These are phyloP conservation scores for Malurus leucopterus DNA, from an alignment of 2,797 vertebrate species.

Conservation along the genomic window DNA sequence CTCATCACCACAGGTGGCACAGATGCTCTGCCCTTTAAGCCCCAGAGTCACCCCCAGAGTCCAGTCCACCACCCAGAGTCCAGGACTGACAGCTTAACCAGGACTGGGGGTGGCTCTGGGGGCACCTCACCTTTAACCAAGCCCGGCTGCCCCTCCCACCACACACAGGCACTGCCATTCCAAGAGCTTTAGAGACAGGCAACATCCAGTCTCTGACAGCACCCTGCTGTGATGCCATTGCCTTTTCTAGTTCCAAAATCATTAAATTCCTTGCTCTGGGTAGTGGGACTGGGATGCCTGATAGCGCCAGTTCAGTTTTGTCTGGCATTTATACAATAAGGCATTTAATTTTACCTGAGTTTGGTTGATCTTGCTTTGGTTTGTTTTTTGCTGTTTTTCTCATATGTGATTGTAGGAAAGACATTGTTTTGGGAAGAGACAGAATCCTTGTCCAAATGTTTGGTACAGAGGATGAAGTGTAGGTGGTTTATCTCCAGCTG, in stretches of 20 bases:
- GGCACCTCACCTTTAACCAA: too few relatives aligned
- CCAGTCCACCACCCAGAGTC: too few relatives aligned
- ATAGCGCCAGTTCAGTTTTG: background rate
- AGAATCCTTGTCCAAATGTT: background rate
- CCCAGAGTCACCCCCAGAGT: too few relatives aligned
- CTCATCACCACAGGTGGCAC: too few relatives aligned
- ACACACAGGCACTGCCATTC: too few relatives aligned
- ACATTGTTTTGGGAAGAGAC: background rate
- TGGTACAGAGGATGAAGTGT: background rate
- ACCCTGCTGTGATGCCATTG: too few relatives aligned
- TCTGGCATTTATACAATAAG: background rate
- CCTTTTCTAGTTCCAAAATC: background rate
- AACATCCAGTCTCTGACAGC: too few relatives aligned
- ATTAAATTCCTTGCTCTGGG: background rate
- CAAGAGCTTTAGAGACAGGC: too few relatives aligned
- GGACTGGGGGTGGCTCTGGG: too few relatives aligned
- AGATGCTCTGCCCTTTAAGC: too few relatives aligned
- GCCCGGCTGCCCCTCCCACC: too few relatives aligned
- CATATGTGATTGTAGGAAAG: background rate
- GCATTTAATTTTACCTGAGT: background rate
- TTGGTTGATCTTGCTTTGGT: background rate
- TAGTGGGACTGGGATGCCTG: background rate
- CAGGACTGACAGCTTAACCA: too few relatives aligned
- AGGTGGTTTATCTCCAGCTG: conserved; percentile 30
- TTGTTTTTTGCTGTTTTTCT: background rate